Base-by-base conservation (phyloP, 1,140 invertebrate species). In the Hormaphis cornu region DNA sequence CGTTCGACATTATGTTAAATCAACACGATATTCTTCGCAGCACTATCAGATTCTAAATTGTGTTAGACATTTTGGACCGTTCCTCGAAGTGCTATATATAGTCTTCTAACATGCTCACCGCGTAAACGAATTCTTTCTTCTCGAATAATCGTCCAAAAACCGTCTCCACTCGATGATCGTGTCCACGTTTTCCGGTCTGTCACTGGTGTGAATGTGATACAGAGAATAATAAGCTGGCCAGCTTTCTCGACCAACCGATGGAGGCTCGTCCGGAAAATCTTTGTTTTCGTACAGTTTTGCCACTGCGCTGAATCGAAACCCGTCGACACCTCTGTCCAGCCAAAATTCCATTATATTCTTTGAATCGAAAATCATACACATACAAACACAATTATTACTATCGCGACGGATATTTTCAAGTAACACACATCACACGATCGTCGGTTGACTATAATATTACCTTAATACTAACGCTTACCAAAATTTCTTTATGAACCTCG, bases 261-360 rank as follows among this genome's bases (percentile, higher is more conserved):
- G 8, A 18, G 75, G 71, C 46, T 82, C 79, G 69, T 82, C 77
- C 0, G 53, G 37, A 9, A 78, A 77, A 35, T 72, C 75, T 63
- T 44, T 72, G 70, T 76, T 74, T 73, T 84, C 83, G 63, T 79
- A 76, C 37, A 84, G 52, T 52, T 77, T 75, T 33, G 78, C 76
- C 4, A 83, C 76, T 66, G 84, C 83, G 71, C 86, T 83, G 1
- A 90, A 80, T 61, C 87, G 78, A 74, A 89, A 89, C 0, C 88
- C 88, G 73, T 85, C 83, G 0, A 86, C 85, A 2, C 87, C 87
- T 73, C 80, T 80, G 7, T 86, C 78, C 1, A 89, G 70, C 87
- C 88, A 90, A 75, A 83, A 84, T 3, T 72, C 74, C 72, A 83
- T 75, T 4, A 81, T 83, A 18, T 81, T 76, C 18, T 82, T 20